These are phyloP conservation scores for Druceiella hillmani DNA, from an alignment of 2,888 invertebrate genomes.

Conservation along the genomic window DNA sequence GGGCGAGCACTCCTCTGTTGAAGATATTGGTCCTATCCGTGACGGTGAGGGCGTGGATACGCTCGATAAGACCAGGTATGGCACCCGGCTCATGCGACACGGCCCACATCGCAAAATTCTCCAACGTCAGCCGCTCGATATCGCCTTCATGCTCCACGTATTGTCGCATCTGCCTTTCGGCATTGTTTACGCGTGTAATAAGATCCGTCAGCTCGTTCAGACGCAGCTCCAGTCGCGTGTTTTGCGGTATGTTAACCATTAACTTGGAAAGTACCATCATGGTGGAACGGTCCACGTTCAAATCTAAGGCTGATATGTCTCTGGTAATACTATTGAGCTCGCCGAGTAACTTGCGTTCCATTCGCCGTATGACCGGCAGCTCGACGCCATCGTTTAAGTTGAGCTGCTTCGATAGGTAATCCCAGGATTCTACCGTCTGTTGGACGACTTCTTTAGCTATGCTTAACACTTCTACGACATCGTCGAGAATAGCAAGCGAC, in stretches of 20 bases:
- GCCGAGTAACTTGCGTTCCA: neutral
- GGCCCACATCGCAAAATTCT: constrained; percentile 64
- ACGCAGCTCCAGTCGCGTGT: constrained; percentile 52
- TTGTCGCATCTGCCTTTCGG: constrained; percentile 54
- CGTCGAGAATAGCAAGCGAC: constrained; percentile 47
- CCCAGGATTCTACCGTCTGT: constrained; percentile 58
- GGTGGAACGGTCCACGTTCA: constrained; percentile 30
- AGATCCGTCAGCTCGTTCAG: constrained; percentile 59
- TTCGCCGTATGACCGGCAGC: constrained; percentile 53
- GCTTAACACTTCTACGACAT: constrained; percentile 55
- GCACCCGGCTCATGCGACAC: constrained; percentile 63
- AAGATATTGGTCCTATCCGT: constrained; percentile 42
- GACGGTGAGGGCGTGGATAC: constrained; percentile 58
- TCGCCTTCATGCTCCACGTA: constrained; percentile 49
- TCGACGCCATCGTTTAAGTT: constrained; percentile 50
- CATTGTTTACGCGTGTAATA: constrained; percentile 52
- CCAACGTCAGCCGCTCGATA: constrained; percentile 59
- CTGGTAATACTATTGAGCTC: constrained; percentile 32
- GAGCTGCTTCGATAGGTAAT: constrained; percentile 53
- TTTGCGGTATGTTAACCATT: constrained; percentile 36
- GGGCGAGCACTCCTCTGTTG: constrained; percentile 42
- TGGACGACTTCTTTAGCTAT: constrained; percentile 55
- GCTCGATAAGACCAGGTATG: constrained; percentile 59
- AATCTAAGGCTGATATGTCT: constrained; percentile 34
- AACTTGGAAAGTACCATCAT: constrained; percentile 12